phyloP scores from a whole-genome alignment of 2,797 vertebrate species.

The Taeniopygia guttata region DNA sequence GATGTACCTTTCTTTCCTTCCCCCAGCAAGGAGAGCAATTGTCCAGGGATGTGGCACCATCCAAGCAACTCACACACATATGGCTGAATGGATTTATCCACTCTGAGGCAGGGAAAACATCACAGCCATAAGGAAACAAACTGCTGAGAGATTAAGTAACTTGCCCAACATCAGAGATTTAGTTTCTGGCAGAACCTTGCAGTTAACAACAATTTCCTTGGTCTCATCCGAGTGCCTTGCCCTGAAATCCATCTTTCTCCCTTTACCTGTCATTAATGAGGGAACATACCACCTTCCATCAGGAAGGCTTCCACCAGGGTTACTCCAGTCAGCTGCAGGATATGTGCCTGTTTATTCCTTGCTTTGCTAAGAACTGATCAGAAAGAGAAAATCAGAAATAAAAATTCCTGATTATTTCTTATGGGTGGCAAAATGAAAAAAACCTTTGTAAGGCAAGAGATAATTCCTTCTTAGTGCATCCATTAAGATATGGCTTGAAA shows the following conservation, averaged over 20 bases:
- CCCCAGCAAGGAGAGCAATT: not conserved
- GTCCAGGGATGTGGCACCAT: not conserved
- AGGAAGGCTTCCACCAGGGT: not conserved
- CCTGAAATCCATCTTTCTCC: not conserved
- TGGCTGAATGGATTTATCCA: not conserved
- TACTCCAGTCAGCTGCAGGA: not conserved
- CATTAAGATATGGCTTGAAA: not conserved
- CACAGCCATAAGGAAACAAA: not conserved
- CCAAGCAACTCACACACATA: not conserved
- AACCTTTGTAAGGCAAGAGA: not conserved
- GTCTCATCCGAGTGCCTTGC: not conserved
- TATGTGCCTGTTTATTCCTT: not conserved
- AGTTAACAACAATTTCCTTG: not conserved
- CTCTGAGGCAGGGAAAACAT: not conserved
- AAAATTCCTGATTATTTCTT: not conserved
- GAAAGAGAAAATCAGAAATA: not conserved
- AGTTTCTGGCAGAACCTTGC: not conserved
- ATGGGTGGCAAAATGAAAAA: rapidly evolving
- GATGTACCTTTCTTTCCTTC: not conserved
- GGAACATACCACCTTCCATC: not conserved
- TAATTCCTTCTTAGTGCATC: not conserved
- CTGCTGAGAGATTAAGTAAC: not conserved
- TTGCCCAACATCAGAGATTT: not conserved
- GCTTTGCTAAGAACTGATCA: not conserved
- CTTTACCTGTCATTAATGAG: not conserved